phyloP scores from a whole-genome alignment of 2,797 vertebrate species.

The Morelia viridis region DNA sequence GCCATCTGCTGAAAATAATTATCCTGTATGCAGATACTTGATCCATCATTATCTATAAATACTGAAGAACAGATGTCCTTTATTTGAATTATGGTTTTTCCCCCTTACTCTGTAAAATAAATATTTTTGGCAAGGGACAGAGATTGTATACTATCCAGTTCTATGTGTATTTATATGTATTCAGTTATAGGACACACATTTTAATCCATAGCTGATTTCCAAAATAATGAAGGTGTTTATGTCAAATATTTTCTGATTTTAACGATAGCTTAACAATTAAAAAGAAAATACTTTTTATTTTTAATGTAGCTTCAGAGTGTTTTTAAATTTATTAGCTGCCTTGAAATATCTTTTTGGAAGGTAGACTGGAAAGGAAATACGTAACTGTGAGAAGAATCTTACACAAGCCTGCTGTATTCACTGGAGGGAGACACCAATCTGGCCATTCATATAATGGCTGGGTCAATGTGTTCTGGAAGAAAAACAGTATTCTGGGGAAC shows the following conservation, averaged over 20 bases:
- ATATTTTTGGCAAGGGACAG: slow-evolving; percentile 59
- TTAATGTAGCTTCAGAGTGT: neutral
- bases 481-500: neutral
- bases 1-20: slow-evolving; percentile 71
- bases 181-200: slow-evolving; percentile 54
- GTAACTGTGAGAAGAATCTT: neutral
- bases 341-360: neutral
- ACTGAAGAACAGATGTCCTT: slow-evolving; percentile 69
- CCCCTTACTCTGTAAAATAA: slow-evolving; percentile 52
- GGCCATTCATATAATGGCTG: neutral
- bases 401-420: neutral
- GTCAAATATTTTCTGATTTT: slow-evolving; percentile 52
- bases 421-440: neutral
- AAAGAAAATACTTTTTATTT: slow-evolving; percentile 14
- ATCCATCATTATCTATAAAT: slow-evolving; percentile 68
- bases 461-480: neutral
- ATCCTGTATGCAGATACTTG: slow-evolving; percentile 61
- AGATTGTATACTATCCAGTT: slow-evolving; percentile 56
- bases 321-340: neutral
- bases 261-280: slow-evolving; percentile 25
- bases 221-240: slow-evolving; percentile 60
- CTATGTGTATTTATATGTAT: slow-evolving; percentile 53
- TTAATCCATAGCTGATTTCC: slow-evolving; percentile 59
- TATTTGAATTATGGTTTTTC: slow-evolving; percentile 67
- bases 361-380: neutral